Evolutionary conservation across 1,140 invertebrate species (phyloP), one percentile per base, ranked within the genome.

Genomic region (Monomorium pharaonis): DNA sequence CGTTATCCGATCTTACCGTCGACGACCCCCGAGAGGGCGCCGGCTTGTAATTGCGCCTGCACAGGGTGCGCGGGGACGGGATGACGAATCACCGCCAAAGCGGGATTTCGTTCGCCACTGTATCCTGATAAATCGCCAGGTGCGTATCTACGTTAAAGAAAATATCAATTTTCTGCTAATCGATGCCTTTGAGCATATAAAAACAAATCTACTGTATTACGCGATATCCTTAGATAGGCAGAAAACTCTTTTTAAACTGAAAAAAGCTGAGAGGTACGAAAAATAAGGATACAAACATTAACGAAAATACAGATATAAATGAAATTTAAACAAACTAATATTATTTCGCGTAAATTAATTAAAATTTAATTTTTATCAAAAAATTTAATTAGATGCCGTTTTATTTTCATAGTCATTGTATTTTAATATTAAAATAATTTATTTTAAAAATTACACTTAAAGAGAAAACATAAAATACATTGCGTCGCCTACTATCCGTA

Each of bases 121-220:
- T 72, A 56, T 86, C 76, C 69, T 89, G 76, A 89, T 89, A 86
- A 58, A 21, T 76, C 56, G 51, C 21, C 47, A 88, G 87, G 88
- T 89, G 33, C 18, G 76, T 83, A 44, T 51, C 10, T 33, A 65
- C 21, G 7, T 42, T 3, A 77, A n/a, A 42, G 18, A 77, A 77
- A 63, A n/a, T 62, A 72, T 6, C 10, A 21, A 62, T 0, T 49
- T 7, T 47, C 47, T 5, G 7, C 3, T 77, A 65, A 77, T 54
- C 14, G 42, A n/a, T 24, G 7, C 21, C 16, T 47, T 30, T 62
- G 6, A 47, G 27, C 24, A 18, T n/a, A 9, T 2, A 47, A 77
- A 33, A n/a, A 78, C 16, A 10, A 24, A 62, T 76, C 1, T 16
- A 24, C 16, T 24, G 14, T 9, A 42, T 14, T 44, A 10, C 9